phyloP scores from a whole-genome alignment of 2,797 vertebrate species.

The Etheostoma nigrum region DNA sequence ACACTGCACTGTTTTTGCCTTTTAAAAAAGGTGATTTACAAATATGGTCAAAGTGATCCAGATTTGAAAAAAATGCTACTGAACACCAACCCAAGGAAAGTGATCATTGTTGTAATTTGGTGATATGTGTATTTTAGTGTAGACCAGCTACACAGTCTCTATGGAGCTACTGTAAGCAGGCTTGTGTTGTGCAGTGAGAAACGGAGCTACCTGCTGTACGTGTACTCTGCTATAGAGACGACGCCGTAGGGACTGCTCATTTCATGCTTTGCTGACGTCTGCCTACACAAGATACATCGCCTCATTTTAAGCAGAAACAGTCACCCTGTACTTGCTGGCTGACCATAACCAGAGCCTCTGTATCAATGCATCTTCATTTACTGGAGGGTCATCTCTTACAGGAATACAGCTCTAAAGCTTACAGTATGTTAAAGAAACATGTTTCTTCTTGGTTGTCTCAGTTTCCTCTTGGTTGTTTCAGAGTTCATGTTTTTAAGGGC shows the following conservation, averaged over 20 bases:
- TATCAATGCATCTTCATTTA: conserved; percentile 4
- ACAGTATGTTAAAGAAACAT: background rate
- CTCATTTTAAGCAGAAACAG: conserved; percentile 38
- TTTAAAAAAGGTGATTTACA: background rate
- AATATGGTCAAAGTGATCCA: background rate
- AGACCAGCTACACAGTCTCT: conserved; percentile 40
- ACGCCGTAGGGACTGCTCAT: conserved; percentile 58
- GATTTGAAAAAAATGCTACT: background rate
- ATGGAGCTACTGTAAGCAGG: conserved; percentile 34
- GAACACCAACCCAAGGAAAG: background rate
- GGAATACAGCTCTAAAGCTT: conserved; percentile 12
- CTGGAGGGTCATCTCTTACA: conserved; percentile 19
- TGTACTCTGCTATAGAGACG: conserved; percentile 28
- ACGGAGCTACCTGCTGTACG: conserved; percentile 30
- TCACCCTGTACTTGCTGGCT: conserved; percentile 6
- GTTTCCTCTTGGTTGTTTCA: background rate
- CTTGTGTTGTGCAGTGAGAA: conserved; percentile 43
- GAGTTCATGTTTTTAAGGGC: conserved; percentile 3
- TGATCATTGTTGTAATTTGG: conserved; percentile 9
- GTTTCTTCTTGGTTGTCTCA: background rate
- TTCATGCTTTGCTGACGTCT: conserved; percentile 58
- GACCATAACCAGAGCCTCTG: conserved; percentile 18
- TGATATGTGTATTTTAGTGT: conserved; percentile 27
- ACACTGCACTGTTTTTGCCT: conserved; percentile 1
- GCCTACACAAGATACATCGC: conserved; percentile 22